These are phyloP conservation scores for Platycheirus albimanus DNA, from an alignment of 2,888 invertebrate species.

Conservation along the genomic window DNA sequence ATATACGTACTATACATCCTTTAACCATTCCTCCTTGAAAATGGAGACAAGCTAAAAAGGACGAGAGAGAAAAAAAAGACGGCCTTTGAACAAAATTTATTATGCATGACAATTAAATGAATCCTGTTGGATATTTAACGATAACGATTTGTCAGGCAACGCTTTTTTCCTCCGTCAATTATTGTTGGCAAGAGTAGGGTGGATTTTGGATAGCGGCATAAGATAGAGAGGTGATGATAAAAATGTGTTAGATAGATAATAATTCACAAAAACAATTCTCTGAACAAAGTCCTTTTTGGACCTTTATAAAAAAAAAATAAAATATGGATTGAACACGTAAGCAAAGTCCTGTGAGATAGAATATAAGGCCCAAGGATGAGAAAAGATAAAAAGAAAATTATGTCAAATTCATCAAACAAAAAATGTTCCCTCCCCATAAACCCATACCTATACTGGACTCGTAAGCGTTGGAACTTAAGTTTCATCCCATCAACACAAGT, in stretches of 20 bases:
- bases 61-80: conserved; percentile 5
- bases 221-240: conserved; percentile 6
- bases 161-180: not conserved
- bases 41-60: not conserved
- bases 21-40: not conserved
- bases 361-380: not conserved
- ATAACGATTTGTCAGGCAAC: conserved; percentile 54
- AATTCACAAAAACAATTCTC: conserved; percentile 13
- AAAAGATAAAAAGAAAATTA: conserved; percentile 34
- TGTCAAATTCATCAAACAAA: conserved; percentile 26
- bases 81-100: conserved; percentile 53
- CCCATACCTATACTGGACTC: no score
- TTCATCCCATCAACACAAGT: conserved; percentile 4
- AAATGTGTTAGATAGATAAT: conserved; percentile 34
- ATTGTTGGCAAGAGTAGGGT: not conserved
- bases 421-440: not conserved
- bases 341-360: conserved; percentile 4
- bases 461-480: not conserved
- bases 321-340: conserved; percentile 7
- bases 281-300: conserved; percentile 1
- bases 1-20: not conserved
- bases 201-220: no score
- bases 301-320: conserved; percentile 19
- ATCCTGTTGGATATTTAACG: conserved; percentile 62
- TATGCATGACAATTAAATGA: conserved; percentile 68